phyloP scores from a whole-genome alignment of 1,140 invertebrate species.

The Oedothorax gibbosus region DNA sequence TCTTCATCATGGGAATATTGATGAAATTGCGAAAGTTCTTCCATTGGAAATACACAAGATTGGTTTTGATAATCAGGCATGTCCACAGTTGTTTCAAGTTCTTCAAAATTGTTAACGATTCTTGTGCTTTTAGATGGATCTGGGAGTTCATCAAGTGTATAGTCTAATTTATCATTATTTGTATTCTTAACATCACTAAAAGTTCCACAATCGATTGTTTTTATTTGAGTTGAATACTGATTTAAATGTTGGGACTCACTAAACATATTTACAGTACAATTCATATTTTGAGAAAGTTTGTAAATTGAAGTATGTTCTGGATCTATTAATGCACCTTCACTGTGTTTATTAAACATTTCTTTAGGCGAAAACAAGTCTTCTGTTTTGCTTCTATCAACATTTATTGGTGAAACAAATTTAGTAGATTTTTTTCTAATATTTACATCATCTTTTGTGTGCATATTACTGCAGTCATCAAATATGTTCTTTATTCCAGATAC shows the following conservation, averaged over 20 bases:
- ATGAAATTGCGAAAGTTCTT: background rate
- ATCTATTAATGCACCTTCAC: background rate
- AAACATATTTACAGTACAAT: background rate
- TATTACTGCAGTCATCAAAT: too few species aligned
- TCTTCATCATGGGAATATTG: background rate
- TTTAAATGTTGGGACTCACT: background rate
- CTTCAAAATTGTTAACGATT: background rate
- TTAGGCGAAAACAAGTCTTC: too few species aligned
- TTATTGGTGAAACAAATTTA: too few species aligned
- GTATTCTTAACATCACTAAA: background rate
- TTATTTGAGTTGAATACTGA: background rate
- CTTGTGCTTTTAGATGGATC: background rate
- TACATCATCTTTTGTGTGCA: too few species aligned
- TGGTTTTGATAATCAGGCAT: background rate
- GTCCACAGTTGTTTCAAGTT: background rate
- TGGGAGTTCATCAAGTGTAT: background rate
- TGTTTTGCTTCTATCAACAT: too few species aligned
- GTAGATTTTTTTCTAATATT: too few species aligned
- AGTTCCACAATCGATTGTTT: background rate
- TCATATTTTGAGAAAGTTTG: background rate
- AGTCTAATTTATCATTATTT: background rate
- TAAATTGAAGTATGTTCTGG: background rate
- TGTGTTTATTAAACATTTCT: background rate
- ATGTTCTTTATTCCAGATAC: too few species aligned
- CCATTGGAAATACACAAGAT: too few species aligned